These are phyloP conservation scores for Lasioglossum leucozonium DNA, from an alignment of 2,888 invertebrate genomes.

Conservation along the genomic window DNA sequence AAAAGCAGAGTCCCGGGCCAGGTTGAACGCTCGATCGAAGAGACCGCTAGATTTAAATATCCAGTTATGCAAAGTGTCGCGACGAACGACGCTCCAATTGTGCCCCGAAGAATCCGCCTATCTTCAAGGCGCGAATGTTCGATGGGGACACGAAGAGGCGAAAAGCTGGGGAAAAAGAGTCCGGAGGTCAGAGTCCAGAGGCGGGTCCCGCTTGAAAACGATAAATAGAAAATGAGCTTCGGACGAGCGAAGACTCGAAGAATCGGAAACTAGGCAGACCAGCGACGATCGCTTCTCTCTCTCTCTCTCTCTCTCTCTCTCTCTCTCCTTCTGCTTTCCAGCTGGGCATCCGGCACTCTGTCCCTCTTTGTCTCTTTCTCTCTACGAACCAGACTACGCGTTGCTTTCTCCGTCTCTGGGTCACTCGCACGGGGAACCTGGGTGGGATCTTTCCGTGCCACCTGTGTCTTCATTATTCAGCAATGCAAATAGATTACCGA, in stretches of 20 bases:
- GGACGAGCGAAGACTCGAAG: background rate
- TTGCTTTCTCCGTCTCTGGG: conserved; percentile 66
- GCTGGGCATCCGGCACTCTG: conserved; percentile 9
- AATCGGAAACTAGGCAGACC: conserved; percentile 23
- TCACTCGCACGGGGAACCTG: conserved; percentile 73
- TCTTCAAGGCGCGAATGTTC: conserved; percentile 23
- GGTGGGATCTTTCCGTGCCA: conserved; percentile 77
- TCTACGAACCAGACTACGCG: conserved; percentile 28
- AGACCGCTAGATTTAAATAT: conserved; percentile 44
- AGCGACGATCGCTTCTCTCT: background rate
- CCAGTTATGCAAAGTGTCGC: conserved; percentile 47
- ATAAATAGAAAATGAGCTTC: conserved; percentile 20
- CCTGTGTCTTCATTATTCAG: conserved; percentile 80
- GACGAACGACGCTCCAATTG: conserved; percentile 28
- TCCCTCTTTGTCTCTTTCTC: conserved; percentile 16
- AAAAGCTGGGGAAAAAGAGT: background rate
- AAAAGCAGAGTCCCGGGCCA: background rate
- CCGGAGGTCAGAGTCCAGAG: conserved; percentile 2
- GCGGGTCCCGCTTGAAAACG: background rate
- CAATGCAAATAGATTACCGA: conserved; percentile 79
- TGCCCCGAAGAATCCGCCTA: conserved; percentile 14
- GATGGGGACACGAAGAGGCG: background rate
- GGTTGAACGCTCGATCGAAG: conserved; percentile 20
- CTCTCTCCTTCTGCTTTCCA: conserved; percentile 2
- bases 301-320: background rate